phyloP scores from a whole-genome alignment of 2,888 invertebrate genomes.

The Molanna angustata region DNA sequence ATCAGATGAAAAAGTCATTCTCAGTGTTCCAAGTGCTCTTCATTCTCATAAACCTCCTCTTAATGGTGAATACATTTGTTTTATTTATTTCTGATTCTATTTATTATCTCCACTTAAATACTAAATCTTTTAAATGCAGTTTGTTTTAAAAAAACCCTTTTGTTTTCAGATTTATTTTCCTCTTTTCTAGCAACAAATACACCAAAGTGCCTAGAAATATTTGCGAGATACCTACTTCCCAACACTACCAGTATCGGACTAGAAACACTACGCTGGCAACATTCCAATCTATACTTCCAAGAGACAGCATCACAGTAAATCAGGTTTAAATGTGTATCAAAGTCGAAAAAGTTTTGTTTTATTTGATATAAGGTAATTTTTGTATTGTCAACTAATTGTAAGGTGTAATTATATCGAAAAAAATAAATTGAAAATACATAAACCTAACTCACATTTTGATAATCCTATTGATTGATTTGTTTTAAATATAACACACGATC shows the following conservation, averaged over 20 bases:
- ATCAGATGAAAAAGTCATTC: slow-evolving; percentile 58
- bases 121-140: background rate
- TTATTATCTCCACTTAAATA: background rate
- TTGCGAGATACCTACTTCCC: slow-evolving; percentile 86
- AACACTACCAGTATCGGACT: slow-evolving; percentile 83
- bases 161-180: slow-evolving; percentile 60
- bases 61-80: slow-evolving; percentile 60
- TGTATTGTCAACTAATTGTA: no score
- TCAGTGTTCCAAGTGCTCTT: slow-evolving; percentile 86
- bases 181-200: slow-evolving; percentile 52
- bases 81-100: no score
- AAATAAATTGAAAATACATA: no score
- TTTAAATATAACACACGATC: no score
- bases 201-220: slow-evolving; percentile 78
- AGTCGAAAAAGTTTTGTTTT: no score
- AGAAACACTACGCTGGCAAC: slow-evolving; percentile 83
- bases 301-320: no score
- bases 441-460: no score
- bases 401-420: no score
- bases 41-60: slow-evolving; percentile 96
- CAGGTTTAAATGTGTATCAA: no score
- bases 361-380: no score
- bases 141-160: slow-evolving; percentile 8
- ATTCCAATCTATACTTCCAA: slow-evolving; percentile 43
- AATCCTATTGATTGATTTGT: no score